phyloP scores from a whole-genome alignment of 35 echinoderm and acorn worm genomes.

The Nesometra sesokonis region DNA sequence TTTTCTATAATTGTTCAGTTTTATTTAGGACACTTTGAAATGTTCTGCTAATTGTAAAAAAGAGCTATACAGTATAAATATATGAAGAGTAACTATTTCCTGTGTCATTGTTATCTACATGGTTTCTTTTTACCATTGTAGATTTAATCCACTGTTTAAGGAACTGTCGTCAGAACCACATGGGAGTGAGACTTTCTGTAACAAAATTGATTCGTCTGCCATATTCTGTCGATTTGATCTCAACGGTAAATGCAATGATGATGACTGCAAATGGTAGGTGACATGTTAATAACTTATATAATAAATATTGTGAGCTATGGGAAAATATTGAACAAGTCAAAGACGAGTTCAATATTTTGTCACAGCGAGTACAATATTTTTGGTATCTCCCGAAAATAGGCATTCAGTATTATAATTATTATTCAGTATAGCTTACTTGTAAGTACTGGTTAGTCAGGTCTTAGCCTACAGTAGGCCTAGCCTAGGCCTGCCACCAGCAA shows the following conservation, averaged over 20 bases:
- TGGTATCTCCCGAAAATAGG: no score
- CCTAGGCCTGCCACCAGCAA: no score
- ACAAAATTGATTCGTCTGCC: conserved; percentile 59
- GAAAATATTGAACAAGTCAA: not conserved
- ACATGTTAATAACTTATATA: not conserved
- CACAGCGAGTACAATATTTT: no score
- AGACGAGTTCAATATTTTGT: no score
- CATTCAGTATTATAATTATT: no score
- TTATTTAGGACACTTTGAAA: no score
- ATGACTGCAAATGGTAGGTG: conserved; percentile 59
- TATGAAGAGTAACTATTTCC: not conserved
- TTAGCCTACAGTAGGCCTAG: no score
- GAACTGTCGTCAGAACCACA: conserved; percentile 2
- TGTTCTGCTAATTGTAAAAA: no score
- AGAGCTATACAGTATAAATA: no score
- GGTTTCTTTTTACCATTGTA: not conserved
- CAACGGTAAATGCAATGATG: conserved; percentile 84
- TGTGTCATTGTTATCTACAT: not conserved
- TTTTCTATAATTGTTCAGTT: no score
- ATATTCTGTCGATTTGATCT: conserved; percentile 73
- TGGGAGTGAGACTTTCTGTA: conserved; percentile 30
- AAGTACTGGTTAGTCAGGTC: no score
- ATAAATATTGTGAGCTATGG: not conserved
- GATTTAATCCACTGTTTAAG: not conserved
- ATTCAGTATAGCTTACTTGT: no score